These are phyloP conservation scores for Natrix natrix DNA, from an alignment of 2,797 vertebrate genomes.

Conservation along the genomic window DNA sequence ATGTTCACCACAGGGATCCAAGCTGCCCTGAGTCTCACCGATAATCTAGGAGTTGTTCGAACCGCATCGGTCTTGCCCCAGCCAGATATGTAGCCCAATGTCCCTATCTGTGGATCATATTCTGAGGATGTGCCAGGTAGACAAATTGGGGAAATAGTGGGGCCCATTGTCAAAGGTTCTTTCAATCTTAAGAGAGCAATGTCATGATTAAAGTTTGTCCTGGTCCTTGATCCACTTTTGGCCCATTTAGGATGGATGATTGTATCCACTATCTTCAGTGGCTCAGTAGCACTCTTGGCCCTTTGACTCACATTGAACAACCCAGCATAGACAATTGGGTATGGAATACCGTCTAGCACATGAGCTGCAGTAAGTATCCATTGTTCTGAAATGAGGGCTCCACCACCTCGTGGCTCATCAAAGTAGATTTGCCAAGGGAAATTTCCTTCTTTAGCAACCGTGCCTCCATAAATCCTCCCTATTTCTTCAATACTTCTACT, in stretches of 20 bases:
- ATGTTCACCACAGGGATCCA: constrained; percentile 64
- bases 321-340: constrained; percentile 64
- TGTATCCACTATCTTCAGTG: constrained; percentile 67
- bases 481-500: not conserved
- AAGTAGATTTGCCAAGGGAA: constrained; percentile 88
- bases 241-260: constrained; percentile 79
- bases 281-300: constrained; percentile 20
- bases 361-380: constrained; percentile 94
- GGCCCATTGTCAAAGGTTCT: constrained; percentile 74
- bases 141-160: constrained; percentile 80
- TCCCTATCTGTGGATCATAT: not conserved
- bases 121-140: constrained; percentile 71
- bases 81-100: constrained; percentile 81
- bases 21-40: constrained; percentile 53
- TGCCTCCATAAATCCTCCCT: constrained; percentile 81
- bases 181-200: constrained; percentile 84
- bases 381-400: constrained; percentile 82
- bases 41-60: not conserved
- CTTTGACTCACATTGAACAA: not conserved
- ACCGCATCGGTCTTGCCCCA: constrained; percentile 68
- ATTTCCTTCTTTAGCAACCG: constrained; percentile 54
- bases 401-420: constrained; percentile 64
- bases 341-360: constrained; percentile 65
- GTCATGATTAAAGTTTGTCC: constrained; percentile 78
- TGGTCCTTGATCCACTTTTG: not conserved